Evolutionary conservation across 2,113 vertebrate genomes (phyloP).

Genomic region (Canis aureus): DNA sequence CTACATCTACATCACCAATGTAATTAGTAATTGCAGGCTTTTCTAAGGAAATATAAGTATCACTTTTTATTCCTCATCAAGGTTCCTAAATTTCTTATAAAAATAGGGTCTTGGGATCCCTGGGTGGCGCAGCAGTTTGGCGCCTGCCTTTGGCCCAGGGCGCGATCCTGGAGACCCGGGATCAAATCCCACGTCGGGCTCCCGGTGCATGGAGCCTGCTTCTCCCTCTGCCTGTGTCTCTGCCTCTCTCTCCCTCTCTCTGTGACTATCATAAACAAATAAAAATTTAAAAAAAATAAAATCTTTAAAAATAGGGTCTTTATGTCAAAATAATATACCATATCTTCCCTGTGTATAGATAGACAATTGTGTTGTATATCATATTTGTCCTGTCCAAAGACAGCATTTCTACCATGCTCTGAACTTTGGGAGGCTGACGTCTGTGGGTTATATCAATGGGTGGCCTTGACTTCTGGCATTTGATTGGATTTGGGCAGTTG

Average conservation of each 20-base stretch:
- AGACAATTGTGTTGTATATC: not conserved
- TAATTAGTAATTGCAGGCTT: not conserved
- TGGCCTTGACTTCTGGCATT: not conserved
- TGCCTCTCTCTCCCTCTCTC: no score
- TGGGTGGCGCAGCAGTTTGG: no score
- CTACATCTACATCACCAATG: not conserved
- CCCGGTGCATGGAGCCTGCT: no score
- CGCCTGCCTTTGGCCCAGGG: no score
- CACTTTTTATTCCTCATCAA: not conserved
- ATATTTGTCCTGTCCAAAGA: not conserved
- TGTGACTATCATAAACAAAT: no score
- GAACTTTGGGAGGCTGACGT: not conserved
- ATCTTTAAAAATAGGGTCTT: not conserved
- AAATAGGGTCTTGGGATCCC: not conserved
- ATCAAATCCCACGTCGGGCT: no score
- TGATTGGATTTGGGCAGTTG: not conserved
- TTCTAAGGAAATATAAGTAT: not conserved
- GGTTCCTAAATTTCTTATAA: not conserved
- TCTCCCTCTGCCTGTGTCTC: no score
- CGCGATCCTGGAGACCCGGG: no score
- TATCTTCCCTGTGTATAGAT: not conserved
- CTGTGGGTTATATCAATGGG: not conserved
- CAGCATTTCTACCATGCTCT: not conserved
- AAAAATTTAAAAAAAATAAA: no score
- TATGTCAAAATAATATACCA: not conserved